Percentiles rank a stretch among this genome's conserved stretches.
Evolutionary conservation across 1,140 invertebrate genomes (phyloP).

Genomic region (Orius insidiosus): DNA sequence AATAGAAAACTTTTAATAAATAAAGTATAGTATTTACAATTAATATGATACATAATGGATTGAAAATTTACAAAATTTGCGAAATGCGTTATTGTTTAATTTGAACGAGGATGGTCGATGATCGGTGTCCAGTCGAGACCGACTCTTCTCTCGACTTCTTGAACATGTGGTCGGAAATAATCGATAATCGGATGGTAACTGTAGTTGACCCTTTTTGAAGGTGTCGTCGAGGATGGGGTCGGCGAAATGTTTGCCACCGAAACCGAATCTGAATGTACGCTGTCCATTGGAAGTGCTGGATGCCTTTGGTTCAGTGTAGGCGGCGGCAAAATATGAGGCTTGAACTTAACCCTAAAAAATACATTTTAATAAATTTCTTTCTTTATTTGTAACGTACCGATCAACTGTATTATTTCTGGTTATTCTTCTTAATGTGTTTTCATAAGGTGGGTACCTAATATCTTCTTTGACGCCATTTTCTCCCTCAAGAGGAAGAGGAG

Average conservation of each 20-base stretch:
- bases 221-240: not conserved
- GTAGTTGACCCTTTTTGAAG: conserved; percentile 43
- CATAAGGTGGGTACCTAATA: conserved; percentile 12
- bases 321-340: conserved; percentile 3
- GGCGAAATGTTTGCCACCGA: conserved; percentile 10
- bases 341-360: not conserved
- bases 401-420: conserved; percentile 13
- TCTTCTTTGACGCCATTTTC: not conserved
- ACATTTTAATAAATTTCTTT: not conserved
- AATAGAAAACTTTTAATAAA: too few species aligned
- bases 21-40: too few species aligned
- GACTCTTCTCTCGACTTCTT: conserved; percentile 11
- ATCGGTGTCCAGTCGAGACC: conserved; percentile 19
- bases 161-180: conserved; percentile 38
- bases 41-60: too few species aligned
- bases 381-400: not conserved
- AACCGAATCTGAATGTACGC: conserved; percentile 11
- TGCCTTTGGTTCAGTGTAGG: conserved; percentile 14
- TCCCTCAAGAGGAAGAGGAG: conserved; percentile 11
- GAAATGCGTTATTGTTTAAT: too few species aligned
- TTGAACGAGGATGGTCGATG: conserved; percentile 8
- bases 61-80: too few species aligned
- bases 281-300: conserved; percentile 17
- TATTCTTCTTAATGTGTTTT: conserved; percentile 17
- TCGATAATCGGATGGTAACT: conserved; percentile 73